Evolutionary conservation across 2,797 vertebrate species (phyloP).

Genomic region (Falco peregrinus): DNA sequence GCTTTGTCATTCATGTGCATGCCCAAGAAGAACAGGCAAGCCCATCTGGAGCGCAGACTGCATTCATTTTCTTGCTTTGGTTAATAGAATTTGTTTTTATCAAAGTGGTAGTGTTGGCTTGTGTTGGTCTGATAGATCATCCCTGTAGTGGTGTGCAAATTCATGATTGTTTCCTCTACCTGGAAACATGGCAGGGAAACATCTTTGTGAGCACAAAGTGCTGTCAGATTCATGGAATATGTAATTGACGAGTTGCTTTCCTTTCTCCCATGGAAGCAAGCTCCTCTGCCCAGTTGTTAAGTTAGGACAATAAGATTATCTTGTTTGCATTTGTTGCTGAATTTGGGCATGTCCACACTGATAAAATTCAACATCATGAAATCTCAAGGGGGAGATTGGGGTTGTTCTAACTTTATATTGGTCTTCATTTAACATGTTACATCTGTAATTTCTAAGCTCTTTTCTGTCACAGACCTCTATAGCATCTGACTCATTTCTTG

Average conservation of each 20-base stretch:
- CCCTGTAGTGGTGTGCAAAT: neutral
- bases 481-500: constrained; percentile 61
- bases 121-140: neutral
- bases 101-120: accelerated
- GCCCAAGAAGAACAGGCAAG: neutral
- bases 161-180: neutral
- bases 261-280: neutral
- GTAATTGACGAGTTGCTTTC: neutral
- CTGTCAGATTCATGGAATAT: neutral
- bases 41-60: neutral
- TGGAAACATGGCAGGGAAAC: neutral
- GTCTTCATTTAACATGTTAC: neutral
- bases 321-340: neutral
- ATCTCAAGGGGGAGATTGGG: neutral
- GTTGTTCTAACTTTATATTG: neutral
- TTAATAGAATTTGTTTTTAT: neutral
- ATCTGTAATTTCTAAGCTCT: constrained; percentile 39
- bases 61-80: neutral
- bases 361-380: neutral
- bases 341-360: neutral
- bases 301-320: neutral
- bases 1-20: neutral
- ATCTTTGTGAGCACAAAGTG: neutral
- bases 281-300: neutral
- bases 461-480: constrained; percentile 29